These are phyloP conservation scores for Emys orbicularis DNA, from an alignment of 2,797 vertebrate species.

Conservation along the genomic window DNA sequence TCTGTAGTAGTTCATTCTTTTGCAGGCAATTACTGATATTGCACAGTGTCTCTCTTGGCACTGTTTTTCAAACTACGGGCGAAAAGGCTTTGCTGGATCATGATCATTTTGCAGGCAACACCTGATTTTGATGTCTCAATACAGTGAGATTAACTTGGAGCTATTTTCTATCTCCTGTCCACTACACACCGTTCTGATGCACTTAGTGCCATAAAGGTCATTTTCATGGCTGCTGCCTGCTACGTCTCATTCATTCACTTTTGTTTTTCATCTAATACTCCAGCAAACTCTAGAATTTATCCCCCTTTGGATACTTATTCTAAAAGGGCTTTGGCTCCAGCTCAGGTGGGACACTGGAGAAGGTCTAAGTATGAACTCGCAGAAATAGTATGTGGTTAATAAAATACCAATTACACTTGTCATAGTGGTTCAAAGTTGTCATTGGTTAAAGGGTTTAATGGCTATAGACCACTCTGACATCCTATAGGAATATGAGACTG, in stretches of 20 bases:
- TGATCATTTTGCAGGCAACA: not conserved
- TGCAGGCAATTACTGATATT: not conserved
- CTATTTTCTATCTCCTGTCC: not conserved
- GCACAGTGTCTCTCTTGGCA: not conserved
- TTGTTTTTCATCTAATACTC: not conserved
- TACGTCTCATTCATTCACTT: not conserved
- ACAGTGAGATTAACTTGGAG: not conserved
- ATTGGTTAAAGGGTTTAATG: not conserved
- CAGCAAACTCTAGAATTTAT: fast-evolving
- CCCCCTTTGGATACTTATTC: not conserved
- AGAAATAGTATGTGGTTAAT: not conserved
- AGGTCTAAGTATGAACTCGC: not conserved
- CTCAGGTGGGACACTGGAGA: not conserved
- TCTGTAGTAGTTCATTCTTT: not conserved
- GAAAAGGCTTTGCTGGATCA: not conserved
- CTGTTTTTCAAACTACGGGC: not conserved
- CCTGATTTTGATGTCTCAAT: not conserved
- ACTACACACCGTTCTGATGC: not conserved
- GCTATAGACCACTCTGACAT: not conserved
- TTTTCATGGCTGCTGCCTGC: not conserved
- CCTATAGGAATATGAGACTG: not conserved
- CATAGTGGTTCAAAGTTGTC: not conserved
- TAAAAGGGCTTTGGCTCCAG: not conserved
- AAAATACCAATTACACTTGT: not conserved
- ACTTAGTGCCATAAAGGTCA: not conserved